Percentiles rank a stretch among this genome's conserved stretches.
phyloP scores from a whole-genome alignment of 2,888 invertebrate genomes.

The Drosophila prostipennis region DNA sequence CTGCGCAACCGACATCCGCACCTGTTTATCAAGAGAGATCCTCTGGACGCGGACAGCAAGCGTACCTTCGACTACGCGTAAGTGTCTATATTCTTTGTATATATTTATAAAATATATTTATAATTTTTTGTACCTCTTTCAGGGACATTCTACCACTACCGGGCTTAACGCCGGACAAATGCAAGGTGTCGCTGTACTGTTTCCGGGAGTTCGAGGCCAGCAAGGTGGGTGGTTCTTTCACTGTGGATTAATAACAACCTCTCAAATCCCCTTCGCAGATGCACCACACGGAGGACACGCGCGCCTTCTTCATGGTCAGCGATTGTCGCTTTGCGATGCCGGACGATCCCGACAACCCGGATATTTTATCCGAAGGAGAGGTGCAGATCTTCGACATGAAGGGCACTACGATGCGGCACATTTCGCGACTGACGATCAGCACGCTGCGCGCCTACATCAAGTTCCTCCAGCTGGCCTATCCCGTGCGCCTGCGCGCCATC shows the following conservation, averaged over 20 bases:
- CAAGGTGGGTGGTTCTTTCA: conserved; percentile 57
- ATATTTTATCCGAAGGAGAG: conserved; percentile 85
- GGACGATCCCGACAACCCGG: conserved; percentile 53
- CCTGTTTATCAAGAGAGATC: conserved; percentile 85
- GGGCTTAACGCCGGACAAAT: conserved; percentile 87
- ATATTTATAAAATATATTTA: too few relatives aligned
- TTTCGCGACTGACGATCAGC: conserved; percentile 85
- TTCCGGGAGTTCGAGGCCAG: conserved; percentile 87
- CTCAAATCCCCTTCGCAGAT: conserved; percentile 82
- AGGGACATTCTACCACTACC: conserved; percentile 89
- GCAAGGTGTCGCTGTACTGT: conserved; percentile 88
- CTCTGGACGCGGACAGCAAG: conserved; percentile 73
- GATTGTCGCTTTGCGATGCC: conserved; percentile 85
- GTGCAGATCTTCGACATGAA: conserved; percentile 89
- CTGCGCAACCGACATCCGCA: conserved; percentile 85
- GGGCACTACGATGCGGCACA: conserved; percentile 87
- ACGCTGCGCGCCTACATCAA: conserved; percentile 77
- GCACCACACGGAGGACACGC: conserved; percentile 87
- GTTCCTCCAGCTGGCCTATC: conserved; percentile 79
- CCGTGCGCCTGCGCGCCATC: conserved; percentile 81
- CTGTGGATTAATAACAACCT: background rate
- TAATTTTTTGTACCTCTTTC: conserved; percentile 29
- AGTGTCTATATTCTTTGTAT: conserved; percentile 10
- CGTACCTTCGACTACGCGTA: conserved; percentile 78
- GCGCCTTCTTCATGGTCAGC: conserved; percentile 89